Evolutionary conservation across 2,797 vertebrate species (phyloP).

Genomic region (Girardinus metallicus): DNA sequence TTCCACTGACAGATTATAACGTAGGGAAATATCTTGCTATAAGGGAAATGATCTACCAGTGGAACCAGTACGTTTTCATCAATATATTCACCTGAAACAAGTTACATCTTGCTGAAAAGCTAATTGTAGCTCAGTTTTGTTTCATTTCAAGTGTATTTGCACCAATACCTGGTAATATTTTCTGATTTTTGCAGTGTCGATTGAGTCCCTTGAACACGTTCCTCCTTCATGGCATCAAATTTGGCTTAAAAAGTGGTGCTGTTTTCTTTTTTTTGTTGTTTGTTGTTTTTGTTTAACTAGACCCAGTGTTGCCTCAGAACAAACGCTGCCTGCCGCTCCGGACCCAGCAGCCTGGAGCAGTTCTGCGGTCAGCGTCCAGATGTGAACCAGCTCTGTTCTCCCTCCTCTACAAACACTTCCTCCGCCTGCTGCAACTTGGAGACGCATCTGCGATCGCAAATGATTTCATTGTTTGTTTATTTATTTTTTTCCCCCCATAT

Average conservation of each 20-base stretch:
- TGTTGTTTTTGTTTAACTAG: background rate
- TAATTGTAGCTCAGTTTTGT: too few species aligned
- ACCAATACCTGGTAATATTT: too few species aligned
- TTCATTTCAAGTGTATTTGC: too few species aligned
- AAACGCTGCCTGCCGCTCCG: background rate
- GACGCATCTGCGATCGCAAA: conserved; percentile 34
- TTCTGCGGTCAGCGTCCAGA: conserved; percentile 30
- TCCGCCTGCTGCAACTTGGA: conserved; percentile 16
- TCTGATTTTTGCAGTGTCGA: background rate
- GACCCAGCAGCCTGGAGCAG: conserved; percentile 12
- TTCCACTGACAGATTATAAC: too few species aligned
- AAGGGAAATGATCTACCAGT: too few species aligned
- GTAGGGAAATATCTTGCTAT: too few species aligned
- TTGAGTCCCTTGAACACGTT: too few species aligned
- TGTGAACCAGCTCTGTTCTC: conserved; percentile 38
- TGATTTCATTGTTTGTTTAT: conserved; percentile 5
- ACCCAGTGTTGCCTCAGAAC: background rate
- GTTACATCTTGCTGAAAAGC: too few species aligned
- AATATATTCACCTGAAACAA: too few species aligned
- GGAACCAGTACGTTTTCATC: too few species aligned
- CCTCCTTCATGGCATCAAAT: background rate
- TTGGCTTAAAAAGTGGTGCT: background rate
- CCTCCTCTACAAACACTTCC: conserved; percentile 32
- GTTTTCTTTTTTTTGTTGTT: background rate
- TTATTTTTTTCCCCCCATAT: background rate